Evolutionary conservation across 1,140 invertebrate genomes (phyloP), one percentile per base, ranked within the genome.

Genomic region (Sycophaga agraensis): DNA sequence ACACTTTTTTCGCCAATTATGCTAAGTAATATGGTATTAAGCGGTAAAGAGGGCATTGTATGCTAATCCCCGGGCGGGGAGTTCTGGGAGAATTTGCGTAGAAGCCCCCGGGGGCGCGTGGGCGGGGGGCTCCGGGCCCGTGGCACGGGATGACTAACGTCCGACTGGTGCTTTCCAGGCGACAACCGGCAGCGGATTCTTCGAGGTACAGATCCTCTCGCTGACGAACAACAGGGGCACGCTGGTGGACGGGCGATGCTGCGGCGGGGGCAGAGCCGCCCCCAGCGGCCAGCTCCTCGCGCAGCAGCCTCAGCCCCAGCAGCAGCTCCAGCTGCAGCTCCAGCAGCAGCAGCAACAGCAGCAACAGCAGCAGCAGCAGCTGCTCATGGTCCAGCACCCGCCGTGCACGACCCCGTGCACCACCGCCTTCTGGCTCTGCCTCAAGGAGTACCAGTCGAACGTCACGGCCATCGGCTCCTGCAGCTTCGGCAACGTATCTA

Each of bases 361-460:
- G 54, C 34, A 39, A n/a, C 34, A 58, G 16, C 35, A 58, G 92
- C 82, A 95, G 93, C 81, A 90, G 90, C 59, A 84, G 4, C 28
- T 6, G 4, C 85, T 70, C 70, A 69, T 77, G 16, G 37, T 55
- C 26, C 45, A 63, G 70, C 66, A 70, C 49, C 75, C 72, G 59
- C 74, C 76, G 4, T 85, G 84, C 73, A 78, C 84, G 57, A 79
- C 83, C 59, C 82, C 85, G 46, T 96, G 93, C 81, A 86, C 88
- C 73, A 94, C 93, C 14, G 88, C 89, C 71, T 94, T 95, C 80
- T 84, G 89, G 69, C 84, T 95, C 67, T 95, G 93, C 81, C 88
- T 95, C 67, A 95, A 94, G 83, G 92, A 95, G 82, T 95, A 94
- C 78, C 92, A 94, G 83, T 92, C 89, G 66, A 88, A 89, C 70